Percentiles rank a stretch among this genome's conserved stretches.
phyloP scores from a whole-genome alignment of 2,888 invertebrate species.

The Noctuana brunneofusca region DNA sequence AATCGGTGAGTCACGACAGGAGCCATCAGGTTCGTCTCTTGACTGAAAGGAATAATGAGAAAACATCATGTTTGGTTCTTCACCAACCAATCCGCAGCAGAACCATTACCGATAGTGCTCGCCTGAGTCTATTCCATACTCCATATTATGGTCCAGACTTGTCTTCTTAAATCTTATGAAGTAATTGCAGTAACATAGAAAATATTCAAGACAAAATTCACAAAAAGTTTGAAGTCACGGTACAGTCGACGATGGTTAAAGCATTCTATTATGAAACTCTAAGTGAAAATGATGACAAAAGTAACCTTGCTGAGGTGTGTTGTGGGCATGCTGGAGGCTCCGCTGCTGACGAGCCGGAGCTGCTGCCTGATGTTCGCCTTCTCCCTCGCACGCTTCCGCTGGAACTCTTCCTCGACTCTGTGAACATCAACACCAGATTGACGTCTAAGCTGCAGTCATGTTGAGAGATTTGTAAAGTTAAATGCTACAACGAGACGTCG shows the following conservation, averaged over 20 bases:
- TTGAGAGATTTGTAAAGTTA: neutral
- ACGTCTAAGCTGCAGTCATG: neutral
- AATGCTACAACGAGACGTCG: too few species aligned
- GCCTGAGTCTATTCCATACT: too few species aligned
- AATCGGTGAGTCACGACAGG: conserved; percentile 83
- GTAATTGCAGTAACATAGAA: too few species aligned
- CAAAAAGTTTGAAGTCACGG: too few species aligned
- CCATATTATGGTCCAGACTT: too few species aligned
- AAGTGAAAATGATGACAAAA: neutral
- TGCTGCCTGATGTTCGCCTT: conserved; percentile 90
- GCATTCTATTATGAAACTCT: too few species aligned
- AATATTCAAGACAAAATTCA: too few species aligned
- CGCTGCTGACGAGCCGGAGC: conserved; percentile 86
- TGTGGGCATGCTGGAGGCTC: conserved; percentile 84
- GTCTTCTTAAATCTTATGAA: too few species aligned
- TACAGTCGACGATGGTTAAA: too few species aligned
- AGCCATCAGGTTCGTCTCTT: conserved; percentile 89
- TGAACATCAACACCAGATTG: neutral
- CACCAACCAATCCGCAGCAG: too few species aligned
- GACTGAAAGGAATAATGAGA: conserved; percentile 59
- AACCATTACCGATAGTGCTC: too few species aligned
- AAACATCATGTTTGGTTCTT: neutral
- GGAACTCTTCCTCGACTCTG: conserved; percentile 93
- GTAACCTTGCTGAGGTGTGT: conserved; percentile 63
- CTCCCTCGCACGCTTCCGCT: conserved; percentile 90